Percentiles rank a stretch among this genome's conserved stretches.
phyloP scores from a whole-genome alignment of 1,140 invertebrate genomes.

The Arion vulgaris region DNA sequence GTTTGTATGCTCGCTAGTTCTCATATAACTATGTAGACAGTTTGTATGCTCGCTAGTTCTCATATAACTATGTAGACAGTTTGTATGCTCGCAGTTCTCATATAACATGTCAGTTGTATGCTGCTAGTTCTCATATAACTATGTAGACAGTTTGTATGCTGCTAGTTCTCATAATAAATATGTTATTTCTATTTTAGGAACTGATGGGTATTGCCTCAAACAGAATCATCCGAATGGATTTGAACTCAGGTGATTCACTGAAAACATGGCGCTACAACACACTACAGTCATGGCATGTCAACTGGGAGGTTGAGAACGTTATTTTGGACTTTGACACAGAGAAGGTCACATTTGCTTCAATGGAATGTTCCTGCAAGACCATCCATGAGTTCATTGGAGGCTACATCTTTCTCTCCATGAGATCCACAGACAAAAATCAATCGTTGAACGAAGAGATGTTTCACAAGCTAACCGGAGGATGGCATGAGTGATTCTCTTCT shows the following conservation, averaged over 20 bases:
- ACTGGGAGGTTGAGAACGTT: conserved; percentile 99
- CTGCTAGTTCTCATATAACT: too few relatives aligned
- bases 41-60: too few relatives aligned
- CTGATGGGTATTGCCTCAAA: conserved; percentile 95
- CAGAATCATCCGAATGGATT: conserved; percentile 95
- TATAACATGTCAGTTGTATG: too few relatives aligned
- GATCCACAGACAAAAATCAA: conserved; percentile 98
- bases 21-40: too few relatives aligned
- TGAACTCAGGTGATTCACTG: conserved; percentile 91
- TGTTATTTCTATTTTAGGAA: conserved; percentile 75
- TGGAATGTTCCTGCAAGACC: conserved; percentile 97
- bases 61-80: too few relatives aligned
- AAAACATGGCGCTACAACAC: conserved; percentile 98
- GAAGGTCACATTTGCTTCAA: conserved; percentile 93
- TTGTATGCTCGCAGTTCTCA: too few relatives aligned
- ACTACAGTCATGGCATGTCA: conserved; percentile 99
- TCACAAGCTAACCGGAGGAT: conserved; percentile 95
- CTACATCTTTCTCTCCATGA: conserved; percentile 98
- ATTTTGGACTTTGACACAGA: conserved; percentile 98
- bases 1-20: too few relatives aligned
- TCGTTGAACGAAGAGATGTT: conserved; percentile 97
- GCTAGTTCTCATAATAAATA: too few relatives aligned
- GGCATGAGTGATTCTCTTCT: conserved; percentile 47
- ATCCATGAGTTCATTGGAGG: conserved; percentile 99
- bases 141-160: too few relatives aligned